These are phyloP conservation scores for Lathronympha strigana DNA, from an alignment of 2,888 invertebrate species.

Conservation along the genomic window DNA sequence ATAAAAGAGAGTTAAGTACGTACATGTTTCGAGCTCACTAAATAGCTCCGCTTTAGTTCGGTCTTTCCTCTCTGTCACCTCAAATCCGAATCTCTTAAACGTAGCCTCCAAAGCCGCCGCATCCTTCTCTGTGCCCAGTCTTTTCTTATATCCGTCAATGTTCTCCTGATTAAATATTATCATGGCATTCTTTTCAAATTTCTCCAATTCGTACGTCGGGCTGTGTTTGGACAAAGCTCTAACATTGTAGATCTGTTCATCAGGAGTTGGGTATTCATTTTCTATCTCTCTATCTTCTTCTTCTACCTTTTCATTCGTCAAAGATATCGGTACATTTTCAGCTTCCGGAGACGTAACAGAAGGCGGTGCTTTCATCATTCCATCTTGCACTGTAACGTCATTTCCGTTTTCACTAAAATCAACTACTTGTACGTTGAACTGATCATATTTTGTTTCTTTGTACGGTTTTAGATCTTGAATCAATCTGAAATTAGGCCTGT, in stretches of 20 bases:
- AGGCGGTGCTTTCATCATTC: slow-evolving; percentile 34
- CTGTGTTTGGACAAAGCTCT: slow-evolving; percentile 32
- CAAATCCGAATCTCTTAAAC: slow-evolving; percentile 32
- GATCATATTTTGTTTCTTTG: slow-evolving; percentile 19
- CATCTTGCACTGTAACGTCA: slow-evolving; percentile 25
- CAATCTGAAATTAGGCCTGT: slow-evolving; percentile 12
- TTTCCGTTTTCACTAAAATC: not conserved
- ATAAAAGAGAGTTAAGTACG: slow-evolving; percentile 8
- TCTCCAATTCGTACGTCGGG: slow-evolving; percentile 39
- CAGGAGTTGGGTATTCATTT: slow-evolving; percentile 14
- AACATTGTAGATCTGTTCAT: slow-evolving; percentile 21
- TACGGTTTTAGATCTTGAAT: not conserved
- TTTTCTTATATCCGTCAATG: slow-evolving; percentile 32
- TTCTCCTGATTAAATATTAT: slow-evolving; percentile 42
- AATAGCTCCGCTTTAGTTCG: slow-evolving; percentile 26
- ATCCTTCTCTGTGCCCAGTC: slow-evolving; percentile 34
- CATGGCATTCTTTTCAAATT: slow-evolving; percentile 42
- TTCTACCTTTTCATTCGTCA: not conserved
- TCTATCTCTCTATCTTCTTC: slow-evolving; percentile 27
- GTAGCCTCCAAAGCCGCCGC: slow-evolving; percentile 31
- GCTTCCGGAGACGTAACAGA: slow-evolving; percentile 19
- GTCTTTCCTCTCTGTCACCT: slow-evolving; percentile 31
- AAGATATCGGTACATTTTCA: slow-evolving; percentile 23
- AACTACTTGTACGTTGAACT: not conserved
- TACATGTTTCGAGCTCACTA: slow-evolving; percentile 29